Evolutionary conservation across 2,113 vertebrate species (phyloP), one percentile per base, ranked within the genome.

Genomic region (Notarius quadriscutis): DNA sequence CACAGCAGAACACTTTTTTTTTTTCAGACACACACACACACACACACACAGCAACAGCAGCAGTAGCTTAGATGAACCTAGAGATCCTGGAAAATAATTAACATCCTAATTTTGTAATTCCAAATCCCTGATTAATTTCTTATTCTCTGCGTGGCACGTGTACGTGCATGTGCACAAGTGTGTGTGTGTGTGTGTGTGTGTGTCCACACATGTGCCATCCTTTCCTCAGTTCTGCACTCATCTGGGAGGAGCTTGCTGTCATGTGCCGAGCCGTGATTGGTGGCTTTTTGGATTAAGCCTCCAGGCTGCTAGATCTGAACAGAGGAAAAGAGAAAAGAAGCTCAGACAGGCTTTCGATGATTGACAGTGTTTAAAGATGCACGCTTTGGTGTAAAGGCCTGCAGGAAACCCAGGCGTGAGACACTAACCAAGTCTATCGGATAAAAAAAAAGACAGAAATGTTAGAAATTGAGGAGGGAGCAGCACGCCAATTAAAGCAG

Each of bases 101-200:
- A 94, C 90, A 89, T 94, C 93, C 91, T 94, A 94, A 94, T 94
- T 93, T 91, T 90, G 88, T 87, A 89, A 88, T 92, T 87, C 91
- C 88, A 94, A 95, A 95, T 95, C 94, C 93, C 92, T 92, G 94
- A 95, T 96, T 95, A 94, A 92, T 41, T 41, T 41, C 41, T 41
- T 41, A 41, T 41, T 41, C 41, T 41, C 41, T 41, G 41, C 41
- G 4, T 41, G 41, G 7, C 4, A 5, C 65, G 30, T n/a, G n/a
- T 27, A 34, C 34, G 67, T 53, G 51, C 10, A 10, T 83, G 69
- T 84, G 84, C 90, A 88, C 41, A 41, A 41, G 41, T 90, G 85
- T 80, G 63, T 84, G 53, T 58, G 48, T 58, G 30, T 81, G 65
- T 86, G 83, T 91, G 88, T 89, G 85, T 81, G 55, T 84, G 53